Evolutionary conservation across 2,888 invertebrate species (phyloP), one percentile per base, ranked within the genome.

Genomic region (Phengaris alcon): DNA sequence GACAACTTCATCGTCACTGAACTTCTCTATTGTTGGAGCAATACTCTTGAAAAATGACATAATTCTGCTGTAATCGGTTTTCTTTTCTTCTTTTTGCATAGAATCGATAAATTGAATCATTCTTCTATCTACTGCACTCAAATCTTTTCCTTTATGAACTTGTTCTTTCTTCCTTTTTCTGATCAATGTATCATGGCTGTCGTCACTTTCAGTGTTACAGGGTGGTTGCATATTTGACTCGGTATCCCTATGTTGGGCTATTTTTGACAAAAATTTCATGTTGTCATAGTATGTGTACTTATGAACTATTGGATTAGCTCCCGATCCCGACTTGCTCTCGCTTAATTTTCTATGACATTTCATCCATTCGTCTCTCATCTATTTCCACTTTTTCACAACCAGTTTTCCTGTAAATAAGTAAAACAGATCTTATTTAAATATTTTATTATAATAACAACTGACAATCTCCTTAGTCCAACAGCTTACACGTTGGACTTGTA

Each of bases 1-100:
- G 73, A 81, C 79, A 77, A 77, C 78, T 44, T 81, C 79, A 75
- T 81, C 81, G 70, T 81, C 80, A 74, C 77, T 80, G 72, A 80
- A 80, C 76, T 77, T 76, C 68, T 79, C 79, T 68, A 81, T 79
- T 55, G 78, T 77, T 75, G 79, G 79, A 79, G 79, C 76, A 74
- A 80, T 80, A 77, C 79, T 78, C 76, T 73, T 80, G 79, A 81
- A 81, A 12, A 52, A 52, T 52, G 10, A 52, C 52, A 52, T 52
- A 77, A 80, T 77, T 78, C 77, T 76, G 76, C 79, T 79, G 13
- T 80, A 35, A 55, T 35, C 54, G 12, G 22, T 73, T 73, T 73
- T 73, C n/a, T 35, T 79, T 10, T 81, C 80, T 70, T 81, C 77
- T 77, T 79, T 81, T 78, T 79, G 76, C 68, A 79, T 68, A 15